Base-by-base conservation (phyloP, 2,113 vertebrate genomes). In the Larimichthys polyactis region DNA sequence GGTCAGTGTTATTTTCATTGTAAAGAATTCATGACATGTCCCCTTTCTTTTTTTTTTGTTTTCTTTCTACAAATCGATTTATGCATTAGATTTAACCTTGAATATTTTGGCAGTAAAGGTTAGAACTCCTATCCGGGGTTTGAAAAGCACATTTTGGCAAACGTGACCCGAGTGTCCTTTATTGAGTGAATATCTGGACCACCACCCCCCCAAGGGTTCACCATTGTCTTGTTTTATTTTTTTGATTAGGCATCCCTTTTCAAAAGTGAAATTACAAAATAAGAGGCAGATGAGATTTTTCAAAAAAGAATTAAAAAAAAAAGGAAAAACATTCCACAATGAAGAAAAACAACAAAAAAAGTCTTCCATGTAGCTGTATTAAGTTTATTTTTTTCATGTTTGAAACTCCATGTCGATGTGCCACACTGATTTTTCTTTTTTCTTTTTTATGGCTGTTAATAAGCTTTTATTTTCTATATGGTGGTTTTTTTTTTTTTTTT, bases 381-480 rank as follows among this genome's bases (percentile, higher is more conserved):
- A 91, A 84, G 91, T 88, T 93, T 85, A n/a, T 87, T 87, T 84
- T 87, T 84, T 88, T 78, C 75, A 81, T 88, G 77, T 95, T 90
- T 89, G 75, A 89, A 89, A 95, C 94, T 94, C 93, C 91, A 95
- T 85, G 85, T 89, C 82, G 84, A 87, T 94, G 94, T 95, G 94
- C 93, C 94, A 95, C 94, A 91, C 92, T 92, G 90, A 82, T 87
- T 57, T 70, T 65, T 78, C 58, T 70, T 44, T 15, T 27, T 17
- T 10, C 48, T 15, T 49, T 63, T 71, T 40, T 57, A 83, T 78
- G 75, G 83, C 85, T 93, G 84, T 94, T 86, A 77, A 91, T 90
- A 90, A 92, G 90, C 84, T 94, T 91, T 79, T 80, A 44, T 89
- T 87, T 91, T 91, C 74, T 87, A 86, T 79, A 82, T 91, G 48